Base-by-base conservation (phyloP, 1,140 invertebrate genomes). In the Nixonia krombeini region DNA sequence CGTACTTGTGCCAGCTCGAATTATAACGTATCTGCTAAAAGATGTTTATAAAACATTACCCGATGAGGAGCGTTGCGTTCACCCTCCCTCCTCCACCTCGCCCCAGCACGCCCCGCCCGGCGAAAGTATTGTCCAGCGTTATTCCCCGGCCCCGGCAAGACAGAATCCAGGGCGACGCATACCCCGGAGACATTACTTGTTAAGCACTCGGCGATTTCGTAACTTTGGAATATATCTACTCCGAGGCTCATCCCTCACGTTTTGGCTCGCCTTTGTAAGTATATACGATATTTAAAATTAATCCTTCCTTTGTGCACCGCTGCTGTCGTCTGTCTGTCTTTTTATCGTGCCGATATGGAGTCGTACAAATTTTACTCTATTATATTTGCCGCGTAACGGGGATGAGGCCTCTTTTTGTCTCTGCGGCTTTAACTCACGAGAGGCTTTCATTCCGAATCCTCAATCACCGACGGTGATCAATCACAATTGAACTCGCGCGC, bases 271-370 rank as follows among this genome's bases (percentile, higher is more conserved):
- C 61, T 51, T 55, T 50, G 53, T 47, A 62, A 56, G 64, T 66
- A 63, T 72, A 67, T 57, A 79, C 71, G 75, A 83, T 85, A 83
- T 84, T 85, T 82, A 82, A 83, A 84, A 84, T 85, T 83, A 84
- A 85, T 84, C 81, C 81, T 75, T 82, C 80, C 79, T 85, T 85
- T 83, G 82, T 84, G 75, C 69, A 56, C 56, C 50, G 28, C 61
- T 40, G 18, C 55, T 64, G 70, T 66, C 70, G 70, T 73, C 70
- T 68, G 71, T 50, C 80, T 77, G 76, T 83, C 82, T 84, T 84
- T 84, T 83, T 83, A 81, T 81, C 77, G 73, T 75, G 52, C 75
- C 80, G 79, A 83, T 84, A 84, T 79, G 73, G 78, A 81, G 70
- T 82, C 77, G 78, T 79, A 82, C 78, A 78, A 84, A 83, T 83